phyloP scores from a whole-genome alignment of 2,113 vertebrate genomes.

The Rhipidura dahli region DNA sequence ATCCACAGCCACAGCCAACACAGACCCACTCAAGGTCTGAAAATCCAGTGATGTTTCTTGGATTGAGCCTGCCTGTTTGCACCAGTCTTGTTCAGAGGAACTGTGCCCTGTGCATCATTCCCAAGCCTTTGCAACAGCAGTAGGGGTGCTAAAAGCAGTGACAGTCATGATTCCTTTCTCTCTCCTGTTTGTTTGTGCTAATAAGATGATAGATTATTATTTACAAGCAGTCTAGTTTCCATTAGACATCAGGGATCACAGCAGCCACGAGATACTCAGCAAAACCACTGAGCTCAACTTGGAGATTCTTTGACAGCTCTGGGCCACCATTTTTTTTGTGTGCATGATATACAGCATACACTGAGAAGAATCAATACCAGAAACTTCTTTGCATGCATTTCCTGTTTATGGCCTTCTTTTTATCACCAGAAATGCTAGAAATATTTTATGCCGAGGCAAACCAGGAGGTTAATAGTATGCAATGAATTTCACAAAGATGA shows the following conservation, averaged over 20 bases:
- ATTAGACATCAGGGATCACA: background rate
- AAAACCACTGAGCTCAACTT: background rate
- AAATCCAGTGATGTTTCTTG: background rate
- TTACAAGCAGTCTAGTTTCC: background rate
- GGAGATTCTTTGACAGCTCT: background rate
- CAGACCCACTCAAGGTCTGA: background rate
- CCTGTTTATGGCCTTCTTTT: background rate
- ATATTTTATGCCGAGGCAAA: background rate
- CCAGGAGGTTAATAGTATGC: background rate
- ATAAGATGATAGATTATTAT: background rate
- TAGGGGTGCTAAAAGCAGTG: background rate
- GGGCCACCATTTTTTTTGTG: background rate
- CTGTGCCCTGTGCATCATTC: background rate
- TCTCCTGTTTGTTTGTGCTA: background rate
- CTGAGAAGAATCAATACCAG: background rate
- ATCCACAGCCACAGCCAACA: background rate
- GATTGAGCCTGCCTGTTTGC: background rate
- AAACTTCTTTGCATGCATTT: background rate
- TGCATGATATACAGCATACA: background rate
- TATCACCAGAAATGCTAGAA: background rate
- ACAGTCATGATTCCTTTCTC: background rate
- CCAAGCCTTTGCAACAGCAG: background rate
- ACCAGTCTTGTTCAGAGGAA: background rate
- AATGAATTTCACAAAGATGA: background rate
- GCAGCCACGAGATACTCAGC: background rate